Evolutionary conservation across 2,113 vertebrate species (phyloP), one percentile per base, ranked within the genome.

Genomic region (Calidris pygmaea): DNA sequence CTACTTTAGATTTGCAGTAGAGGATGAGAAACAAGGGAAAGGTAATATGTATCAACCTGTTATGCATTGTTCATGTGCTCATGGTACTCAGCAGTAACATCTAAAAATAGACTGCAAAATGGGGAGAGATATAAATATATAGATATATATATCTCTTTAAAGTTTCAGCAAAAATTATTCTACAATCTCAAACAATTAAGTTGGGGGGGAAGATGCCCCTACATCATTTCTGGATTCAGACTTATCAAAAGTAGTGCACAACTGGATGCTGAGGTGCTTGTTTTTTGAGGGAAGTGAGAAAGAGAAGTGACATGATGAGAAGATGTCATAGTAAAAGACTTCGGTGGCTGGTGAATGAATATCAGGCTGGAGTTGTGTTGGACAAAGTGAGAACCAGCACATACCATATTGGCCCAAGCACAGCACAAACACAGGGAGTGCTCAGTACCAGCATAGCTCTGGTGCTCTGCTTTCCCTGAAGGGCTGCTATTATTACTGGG

Each of bases 91-190:
- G 72, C 39, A 83, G 59, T 2, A 86, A 35, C 26, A 77, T 24
- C 72, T 47, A 90, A 94, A 97, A 92, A 92, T 75, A 95, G 43
- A 3, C n/a, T 21, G 71, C 47, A 60, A 48, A 89, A 87, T n/a
- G 11, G 23, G 18, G 19, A 84, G 30, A 87, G 23, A 52, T 60
- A 90, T 32, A 93, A 71, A 87, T 71, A 72, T 29, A 63, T 6
- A 35, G 6, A 55, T 41, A 41, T 8, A 37, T 16, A 41, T 8
- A 37, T 35, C 6, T 50, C 14, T 73, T 43, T 70, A 37, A 83
- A 78, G 48, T 50, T 94, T 78, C 56, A 78, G 62, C 18, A 78
- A 63, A 90, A 75, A 26, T 2, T 47, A n/a, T 60, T 65, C 58
- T 81, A 26, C 37, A 3, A 1, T 89, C 41, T 41, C 41, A 41